Evolutionary conservation across 2,888 invertebrate species (phyloP), one percentile per base, ranked within the genome.

Genomic region (Zhuqinia jingwanae): DNA sequence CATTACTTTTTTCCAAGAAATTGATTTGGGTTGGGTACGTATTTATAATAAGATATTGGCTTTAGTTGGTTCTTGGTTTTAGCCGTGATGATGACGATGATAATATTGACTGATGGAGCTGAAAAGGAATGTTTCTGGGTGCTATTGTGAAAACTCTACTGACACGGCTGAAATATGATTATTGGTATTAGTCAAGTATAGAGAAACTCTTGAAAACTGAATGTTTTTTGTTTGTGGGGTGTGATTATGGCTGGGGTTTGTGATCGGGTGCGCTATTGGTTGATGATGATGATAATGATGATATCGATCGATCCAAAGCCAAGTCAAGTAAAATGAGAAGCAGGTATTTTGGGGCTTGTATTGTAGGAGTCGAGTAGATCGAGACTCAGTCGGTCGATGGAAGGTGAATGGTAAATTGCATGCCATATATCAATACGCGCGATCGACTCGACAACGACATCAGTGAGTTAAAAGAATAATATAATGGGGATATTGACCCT

Each of bases 401-500:
- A 65, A 53, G 77, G 65, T 65, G 83, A 84, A 73, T 84, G 50
- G 73, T 73, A 58, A 84, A 84, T 84, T 84, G 83, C 83, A 84
- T 77, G 83, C 65, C 47, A 68, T 84, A 77, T 84, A 77, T 77
- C 83, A 83, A 76, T 76, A 76, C 65, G 30, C 13, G 25, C 63
- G 20, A 60, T 56, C 50, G 65, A 60, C 22, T n/a, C 50, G 36
- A 36, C 22, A 53, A 8, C 50, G 36, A 36, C 22, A 53, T 53
- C 53, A 10, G 22, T 25, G 27, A 42, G 45, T 17, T 63, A 77
- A 15, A 36, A 36, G 36, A 3, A 6, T 36, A 60, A 63, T 53
- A 50, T 75, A 77, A 77, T 76, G 76, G 83, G 83, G 65, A 84
- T 84, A 84, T 84, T 84, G 83, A 84, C 83, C 83, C 83, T 84